A percentile compares a stretch with the other conserved stretches of the same genome.
phyloP scores from a whole-genome alignment of 2,797 vertebrate genomes.

The Decapterus maruadsi region DNA sequence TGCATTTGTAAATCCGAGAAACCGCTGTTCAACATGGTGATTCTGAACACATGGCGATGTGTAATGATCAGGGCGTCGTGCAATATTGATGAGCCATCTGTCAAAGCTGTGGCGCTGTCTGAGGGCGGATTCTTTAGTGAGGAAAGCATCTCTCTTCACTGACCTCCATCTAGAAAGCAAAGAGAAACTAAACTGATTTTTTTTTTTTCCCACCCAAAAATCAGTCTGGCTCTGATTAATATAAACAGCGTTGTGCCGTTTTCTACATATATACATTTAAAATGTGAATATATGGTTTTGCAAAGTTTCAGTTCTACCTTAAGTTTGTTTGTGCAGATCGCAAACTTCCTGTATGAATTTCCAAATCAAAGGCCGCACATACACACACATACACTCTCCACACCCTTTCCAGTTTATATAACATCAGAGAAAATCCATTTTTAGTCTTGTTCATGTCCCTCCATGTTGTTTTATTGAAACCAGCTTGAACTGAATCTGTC shows the following conservation, averaged over 20 bases:
- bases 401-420: slow-evolving; percentile 67
- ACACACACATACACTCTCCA: slow-evolving; percentile 48
- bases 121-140: slow-evolving; percentile 33
- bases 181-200: slow-evolving; percentile 32
- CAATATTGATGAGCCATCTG: slow-evolving; percentile 85
- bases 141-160: slow-evolving; percentile 26
- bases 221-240: not conserved
- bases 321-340: slow-evolving; percentile 47
- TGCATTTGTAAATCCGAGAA: slow-evolving; percentile 67
- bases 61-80: slow-evolving; percentile 72
- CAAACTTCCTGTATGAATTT: slow-evolving; percentile 53
- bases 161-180: slow-evolving; percentile 30
- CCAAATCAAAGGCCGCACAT: slow-evolving; percentile 59
- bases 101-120: slow-evolving; percentile 59
- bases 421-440: slow-evolving; percentile 73
- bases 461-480: slow-evolving; percentile 75
- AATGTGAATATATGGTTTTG: slow-evolving; percentile 1
- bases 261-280: slow-evolving; percentile 1
- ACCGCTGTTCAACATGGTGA: slow-evolving; percentile 65
- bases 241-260: not conserved
- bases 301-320: slow-evolving; percentile 5
- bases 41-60: slow-evolving; percentile 72
- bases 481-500: slow-evolving; percentile 72
- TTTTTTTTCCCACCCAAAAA: slow-evolving; percentile 19
- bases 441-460: slow-evolving; percentile 54